Evolutionary conservation across 2,888 invertebrate genomes (phyloP), one percentile per base, ranked within the genome.

Genomic region (Gymnocheta viridis): DNA sequence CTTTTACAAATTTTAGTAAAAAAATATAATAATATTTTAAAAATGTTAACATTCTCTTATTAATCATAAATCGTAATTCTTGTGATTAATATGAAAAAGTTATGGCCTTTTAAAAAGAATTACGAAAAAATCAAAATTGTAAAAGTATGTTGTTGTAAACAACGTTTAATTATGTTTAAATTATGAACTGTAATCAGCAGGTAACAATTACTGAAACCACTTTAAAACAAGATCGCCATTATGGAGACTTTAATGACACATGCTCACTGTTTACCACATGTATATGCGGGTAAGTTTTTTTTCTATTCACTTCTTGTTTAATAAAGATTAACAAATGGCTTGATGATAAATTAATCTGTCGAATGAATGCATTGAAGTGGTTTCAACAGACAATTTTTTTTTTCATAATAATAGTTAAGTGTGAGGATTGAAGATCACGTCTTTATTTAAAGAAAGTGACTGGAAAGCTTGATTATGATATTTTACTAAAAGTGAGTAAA

Each of bases 191-290:
- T 35, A 67, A 44, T 67, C 51, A 60, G 73, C 60, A 78, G 41
- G 82, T 78, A 67, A 67, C 60, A 62, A 82, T 62, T 69, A 78
- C 67, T 72, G 24, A 72, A 82, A 82, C 72, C 73, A 67, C 77
- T 77, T 73, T 67, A 35, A 56, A 78, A 78, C 54, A 69, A 49
- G 77, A 38, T 67, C 49, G 38, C 54, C 35, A 47, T 35, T n/a
- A 67, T 51, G 72, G 51, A 7, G 64, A 60, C 41, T 66, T 66
- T 60, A 78, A 78, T 58, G 54, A 82, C 72, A 73, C 38, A 78
- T 67, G 58, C 17, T 32, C 51, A 19, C 56, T 35, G 7, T 14
- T 38, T 27, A 22, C 12, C 47, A 44, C 49, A 17, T 38, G 66
- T 32, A 35, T 17, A 29, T 12, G 19, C 38, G 4, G 60, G 73